Evolutionary conservation across 1,140 invertebrate genomes (phyloP), one percentile per base, ranked within the genome.

Genomic region (Habropoda laboriosa): DNA sequence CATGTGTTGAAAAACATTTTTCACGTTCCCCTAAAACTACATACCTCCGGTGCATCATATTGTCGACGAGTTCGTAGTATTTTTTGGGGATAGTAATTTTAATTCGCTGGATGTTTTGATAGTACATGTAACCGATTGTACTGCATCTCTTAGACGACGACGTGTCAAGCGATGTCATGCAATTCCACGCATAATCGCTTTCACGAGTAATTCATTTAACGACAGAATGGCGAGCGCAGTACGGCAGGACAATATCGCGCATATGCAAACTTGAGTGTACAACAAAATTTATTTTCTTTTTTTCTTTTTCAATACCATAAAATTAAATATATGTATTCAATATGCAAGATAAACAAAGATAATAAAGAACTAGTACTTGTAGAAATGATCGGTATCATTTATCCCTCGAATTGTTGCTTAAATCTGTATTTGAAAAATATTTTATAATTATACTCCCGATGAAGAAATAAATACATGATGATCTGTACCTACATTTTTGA

Each of bases 181-280:
- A 58, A 64, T 77, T 67, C 73, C 72, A 79, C 42, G 67, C 75
- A 71, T 79, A 82, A 79, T 82, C 63, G 77, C 77, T 79, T 79
- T 81, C 80, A 79, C 77, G 40, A 79, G 76, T 81, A 72, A 81
- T 79, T 78, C 67, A 30, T 79, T 81, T 70, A 77, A 77, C 57
- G 64, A 55, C 49, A 63, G 66, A 75, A 80, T 75, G 53, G 71
- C 72, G 61, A 73, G 18, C 18, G 10, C 40, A 55, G 3, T 38
- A 45, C 47, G 21, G 13, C 16, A 45, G 30, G 13, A 45, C 45
- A 73, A 45, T 64, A 79, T 47, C 27, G 16, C n/a, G 47, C 58
- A 55, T 73, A 73, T 63, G 38, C 51, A 27, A 58, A 42, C 6
- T 21, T 49, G 2, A 57, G 13, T 45, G 27, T 40, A 47, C 24